Evolutionary conservation across 2,888 invertebrate genomes (phyloP), one percentile per base, ranked within the genome.

Genomic region (Amblyteles armatorius): DNA sequence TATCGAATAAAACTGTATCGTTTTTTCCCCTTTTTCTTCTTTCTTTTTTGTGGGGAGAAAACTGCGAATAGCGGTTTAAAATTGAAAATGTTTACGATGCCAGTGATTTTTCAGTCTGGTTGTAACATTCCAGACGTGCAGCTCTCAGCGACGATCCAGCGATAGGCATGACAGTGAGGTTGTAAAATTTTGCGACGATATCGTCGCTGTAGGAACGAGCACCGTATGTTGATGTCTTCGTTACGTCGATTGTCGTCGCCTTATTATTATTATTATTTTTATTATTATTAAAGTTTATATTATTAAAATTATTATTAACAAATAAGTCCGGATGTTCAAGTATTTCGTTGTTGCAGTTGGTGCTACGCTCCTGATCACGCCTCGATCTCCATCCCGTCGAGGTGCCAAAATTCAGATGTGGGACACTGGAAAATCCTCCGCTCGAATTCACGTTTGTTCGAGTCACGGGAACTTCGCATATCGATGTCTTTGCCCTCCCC

Each of bases 241-340:
- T 82, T 77, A 83, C 85, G 72, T 80, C 85, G 85, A 85, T 85
- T 85, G 82, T 85, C 85, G 82, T 85, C 82, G 68, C 82, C 68
- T 67, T 80, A 13, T 73, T 55, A 55, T 79, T 71, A 33, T 55
- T 29, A 29, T 52, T 19, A 44, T 55, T 29, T n/a, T 52, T 19
- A 44, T 16, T 29, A 26, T 29, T 29, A 55, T 11, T 78, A 57
- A 13, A 19, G 22, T 55, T 77, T n/a, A 33, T 68, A 77, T 81
- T 52, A 50, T 36, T 78, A 29, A 50, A 60, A 40, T 69, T 69
- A 67, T 77, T 40, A 68, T 60, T 26, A 36, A 60, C 68, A 48
- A 55, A 50, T 22, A 65, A 44, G 68, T 74, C 29, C 19, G 82
- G 52, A 67, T 69, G n/a, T 26, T 57, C 44, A 36, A 26, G 40